Evolutionary conservation across 1,140 invertebrate genomes (phyloP).

Genomic region (Halictus rubicundus): DNA sequence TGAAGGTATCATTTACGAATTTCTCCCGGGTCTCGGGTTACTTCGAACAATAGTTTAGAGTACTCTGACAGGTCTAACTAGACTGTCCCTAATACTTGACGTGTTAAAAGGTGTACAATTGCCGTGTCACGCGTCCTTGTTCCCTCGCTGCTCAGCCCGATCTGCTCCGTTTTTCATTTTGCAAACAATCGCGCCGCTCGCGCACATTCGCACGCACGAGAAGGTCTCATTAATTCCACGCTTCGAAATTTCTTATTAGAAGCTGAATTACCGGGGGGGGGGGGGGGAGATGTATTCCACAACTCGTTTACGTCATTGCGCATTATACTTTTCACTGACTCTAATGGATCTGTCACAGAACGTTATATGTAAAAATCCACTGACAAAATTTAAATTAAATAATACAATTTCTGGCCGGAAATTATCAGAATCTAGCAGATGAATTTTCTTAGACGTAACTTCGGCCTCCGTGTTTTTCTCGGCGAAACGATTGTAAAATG

Average conservation of each 20-base stretch:
- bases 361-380: too few species aligned
- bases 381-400: too few species aligned
- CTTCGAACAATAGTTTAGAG: background rate
- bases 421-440: too few species aligned
- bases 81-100: background rate
- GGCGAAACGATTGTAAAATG: too few species aligned
- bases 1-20: too few species aligned
- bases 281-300: too few species aligned
- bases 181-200: background rate
- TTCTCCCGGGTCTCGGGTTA: background rate
- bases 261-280: too few species aligned
- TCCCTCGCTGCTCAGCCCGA: background rate
- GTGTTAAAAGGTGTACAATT: background rate
- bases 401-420: too few species aligned
- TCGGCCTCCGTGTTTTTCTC: too few species aligned
- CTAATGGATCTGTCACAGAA: too few species aligned
- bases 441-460: too few species aligned
- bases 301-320: too few species aligned
- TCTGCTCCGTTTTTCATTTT: slow-evolving; percentile 2
- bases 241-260: background rate
- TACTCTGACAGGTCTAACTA: background rate
- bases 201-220: background rate
- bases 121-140: background rate
- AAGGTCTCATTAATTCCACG: background rate
- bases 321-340: background rate